Conservation (phyloP, 2,113 vertebrate species). For the Python bivittatus region DNA sequence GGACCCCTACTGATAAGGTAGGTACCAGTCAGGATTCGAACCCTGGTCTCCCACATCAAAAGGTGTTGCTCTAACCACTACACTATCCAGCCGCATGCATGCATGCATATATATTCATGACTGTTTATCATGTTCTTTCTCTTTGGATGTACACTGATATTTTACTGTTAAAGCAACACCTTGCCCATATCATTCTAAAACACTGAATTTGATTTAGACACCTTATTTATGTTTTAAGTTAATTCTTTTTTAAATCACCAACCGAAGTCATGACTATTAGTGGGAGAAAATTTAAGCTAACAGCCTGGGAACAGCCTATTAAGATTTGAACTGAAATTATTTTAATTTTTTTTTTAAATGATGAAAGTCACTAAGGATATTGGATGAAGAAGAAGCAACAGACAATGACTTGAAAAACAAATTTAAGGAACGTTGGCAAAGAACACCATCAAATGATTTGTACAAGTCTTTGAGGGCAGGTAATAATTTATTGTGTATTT, state of each 20-base stretch:
- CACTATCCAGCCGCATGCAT: no score
- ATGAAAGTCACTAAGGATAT: slow-evolving; percentile 86
- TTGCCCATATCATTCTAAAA: background rate
- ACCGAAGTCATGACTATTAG: background rate
- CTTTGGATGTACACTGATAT: background rate
- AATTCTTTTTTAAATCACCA: background rate
- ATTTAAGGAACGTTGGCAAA: slow-evolving; percentile 96
- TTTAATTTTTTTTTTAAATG: slow-evolving; percentile 5
- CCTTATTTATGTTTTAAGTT: background rate
- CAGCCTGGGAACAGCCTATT: background rate
- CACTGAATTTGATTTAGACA: background rate
- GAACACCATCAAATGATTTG: slow-evolving; percentile 92
- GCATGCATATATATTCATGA: background rate
- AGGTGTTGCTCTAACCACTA: no score
- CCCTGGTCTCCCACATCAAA: no score
- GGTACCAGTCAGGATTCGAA: no score
- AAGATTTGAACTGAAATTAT: background rate
- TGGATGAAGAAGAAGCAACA: slow-evolving; percentile 91
- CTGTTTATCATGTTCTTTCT: background rate
- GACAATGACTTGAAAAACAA: slow-evolving; percentile 92
- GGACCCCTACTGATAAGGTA: no score
- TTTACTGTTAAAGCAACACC: background rate
- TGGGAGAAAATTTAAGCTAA: background rate
- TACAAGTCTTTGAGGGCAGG: slow-evolving; percentile 92
- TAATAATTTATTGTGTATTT: slow-evolving; percentile 36